Base-by-base conservation (phyloP, 2,797 vertebrate genomes). In the Smutsia gigantea region DNA sequence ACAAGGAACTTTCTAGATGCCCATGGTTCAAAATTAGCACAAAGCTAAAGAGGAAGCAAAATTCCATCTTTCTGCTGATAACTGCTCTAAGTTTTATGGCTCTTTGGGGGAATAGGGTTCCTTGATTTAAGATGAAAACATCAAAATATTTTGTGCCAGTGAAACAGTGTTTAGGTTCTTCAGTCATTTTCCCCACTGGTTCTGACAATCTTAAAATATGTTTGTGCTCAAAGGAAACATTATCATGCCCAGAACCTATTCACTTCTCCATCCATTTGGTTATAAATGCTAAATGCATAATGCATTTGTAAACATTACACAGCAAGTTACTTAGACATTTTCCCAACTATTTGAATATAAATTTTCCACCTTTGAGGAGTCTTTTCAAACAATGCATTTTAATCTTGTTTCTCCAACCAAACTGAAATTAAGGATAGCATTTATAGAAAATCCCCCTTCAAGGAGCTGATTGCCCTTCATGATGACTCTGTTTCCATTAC, bases 161-260 rank as follows among this genome's bases (percentile, higher is more conserved):
- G 55, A 83, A 82, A 74, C 89, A 46, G 57, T 19, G 21, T 7
- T 66, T 37, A 11, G 42, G 34, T 37, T 68, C 55, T 72, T 83
- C 55, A 55, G 71, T 34, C 57, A 59, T 90, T 86, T 85, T 86
- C 37, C 55, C 51, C 77, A 1, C 42, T 34, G 23, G 5, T 61
- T 96, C 77, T 97, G 90, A 93, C 49, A 94, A 96, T 81, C 27
- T 92, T 42, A 89, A 97, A 95, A 93, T 72, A 69, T 0, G 57
- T 49, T 94, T 89, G 68, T 81, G 55, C 29, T 92, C 53, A 75
- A 87, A 93, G 59, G 7, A 75, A 72, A 69, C 82, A 83, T 31
- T 21, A 18, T 31, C 64, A 29, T 0, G 3, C 11, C 31, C 39
- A 69, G 64, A 81, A 63, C 66, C 69, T n/a, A 31, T 8, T 72